Evolutionary conservation across 1,140 invertebrate species (phyloP).

Genomic region (Chrysomallon squamiferum): DNA sequence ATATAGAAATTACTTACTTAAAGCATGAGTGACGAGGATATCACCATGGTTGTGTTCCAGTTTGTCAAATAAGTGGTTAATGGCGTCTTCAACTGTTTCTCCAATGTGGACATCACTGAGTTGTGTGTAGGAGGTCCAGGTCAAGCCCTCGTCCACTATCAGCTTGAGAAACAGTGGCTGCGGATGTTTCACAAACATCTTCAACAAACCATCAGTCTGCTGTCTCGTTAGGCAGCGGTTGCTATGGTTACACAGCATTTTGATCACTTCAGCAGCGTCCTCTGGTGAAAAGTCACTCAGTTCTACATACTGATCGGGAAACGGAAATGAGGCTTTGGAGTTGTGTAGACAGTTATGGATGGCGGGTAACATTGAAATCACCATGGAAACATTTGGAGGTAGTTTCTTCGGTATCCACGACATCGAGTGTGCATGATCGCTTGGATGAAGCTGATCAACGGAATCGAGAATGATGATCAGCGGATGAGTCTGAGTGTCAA

Average conservation of each 20-base stretch:
- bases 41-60: constrained; percentile 44
- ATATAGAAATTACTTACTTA: constrained; percentile 68
- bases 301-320: constrained; percentile 25
- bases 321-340: constrained; percentile 7
- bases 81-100: constrained; percentile 29
- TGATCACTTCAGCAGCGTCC: constrained; percentile 31
- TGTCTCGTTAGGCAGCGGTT: constrained; percentile 28
- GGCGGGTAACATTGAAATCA: constrained; percentile 68
- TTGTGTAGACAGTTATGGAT: constrained; percentile 25
- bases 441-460: constrained; percentile 47
- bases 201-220: constrained; percentile 30
- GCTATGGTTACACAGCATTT: constrained; percentile 13
- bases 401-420: constrained; percentile 50
- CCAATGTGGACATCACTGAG: constrained; percentile 19
- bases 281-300: constrained; percentile 18
- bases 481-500: constrained; percentile 13
- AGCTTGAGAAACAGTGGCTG: constrained; percentile 42
- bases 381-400: constrained; percentile 67
- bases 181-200: constrained; percentile 22
- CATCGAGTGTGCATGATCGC: constrained; percentile 40
- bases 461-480: constrained; percentile 56
- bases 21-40: constrained; percentile 68
- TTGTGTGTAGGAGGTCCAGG: constrained; percentile 34
- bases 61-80: constrained; percentile 32
- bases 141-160: constrained; percentile 31